Evolutionary conservation across 2,797 vertebrate genomes (phyloP).

Genomic region (Ctenochaetus hawaiiensis): DNA sequence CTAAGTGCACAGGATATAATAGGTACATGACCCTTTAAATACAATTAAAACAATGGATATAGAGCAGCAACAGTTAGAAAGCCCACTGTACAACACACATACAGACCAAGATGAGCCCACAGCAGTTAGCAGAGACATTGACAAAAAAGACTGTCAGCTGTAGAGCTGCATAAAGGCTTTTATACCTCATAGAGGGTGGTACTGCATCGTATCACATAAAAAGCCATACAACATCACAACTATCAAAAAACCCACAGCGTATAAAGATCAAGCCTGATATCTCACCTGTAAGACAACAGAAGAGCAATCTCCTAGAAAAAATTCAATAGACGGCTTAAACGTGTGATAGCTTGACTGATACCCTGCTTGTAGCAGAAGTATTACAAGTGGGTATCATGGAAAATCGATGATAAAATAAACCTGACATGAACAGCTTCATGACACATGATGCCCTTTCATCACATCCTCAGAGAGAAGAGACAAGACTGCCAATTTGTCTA

Average conservation of each 20-base stretch:
- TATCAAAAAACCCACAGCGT: slow-evolving; percentile 10
- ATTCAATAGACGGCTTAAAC: background rate
- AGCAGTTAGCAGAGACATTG: slow-evolving; percentile 9
- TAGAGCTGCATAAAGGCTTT: slow-evolving; percentile 11
- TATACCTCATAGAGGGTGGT: background rate
- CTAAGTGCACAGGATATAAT: slow-evolving; percentile 6
- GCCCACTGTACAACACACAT: background rate
- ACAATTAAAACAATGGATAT: background rate
- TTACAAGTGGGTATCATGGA: background rate
- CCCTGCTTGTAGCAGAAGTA: background rate
- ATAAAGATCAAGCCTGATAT: background rate
- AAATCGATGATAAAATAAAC: background rate
- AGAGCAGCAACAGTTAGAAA: background rate
- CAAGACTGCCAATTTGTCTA: background rate
- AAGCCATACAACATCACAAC: slow-evolving; percentile 19
- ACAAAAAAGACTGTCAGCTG: slow-evolving; percentile 3
- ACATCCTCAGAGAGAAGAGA: background rate
- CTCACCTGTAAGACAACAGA: background rate
- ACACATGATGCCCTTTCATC: background rate
- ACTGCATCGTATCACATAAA: slow-evolving; percentile 2
- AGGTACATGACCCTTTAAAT: slow-evolving; percentile 12
- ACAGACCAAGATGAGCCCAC: slow-evolving; percentile 12
- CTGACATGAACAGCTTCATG: background rate
- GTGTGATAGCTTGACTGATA: background rate
- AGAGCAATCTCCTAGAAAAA: slow-evolving; percentile 2